Evolutionary conservation across 2,113 vertebrate genomes (phyloP), one percentile per base, ranked within the genome.

Genomic region (Rhynchomys soricoides): DNA sequence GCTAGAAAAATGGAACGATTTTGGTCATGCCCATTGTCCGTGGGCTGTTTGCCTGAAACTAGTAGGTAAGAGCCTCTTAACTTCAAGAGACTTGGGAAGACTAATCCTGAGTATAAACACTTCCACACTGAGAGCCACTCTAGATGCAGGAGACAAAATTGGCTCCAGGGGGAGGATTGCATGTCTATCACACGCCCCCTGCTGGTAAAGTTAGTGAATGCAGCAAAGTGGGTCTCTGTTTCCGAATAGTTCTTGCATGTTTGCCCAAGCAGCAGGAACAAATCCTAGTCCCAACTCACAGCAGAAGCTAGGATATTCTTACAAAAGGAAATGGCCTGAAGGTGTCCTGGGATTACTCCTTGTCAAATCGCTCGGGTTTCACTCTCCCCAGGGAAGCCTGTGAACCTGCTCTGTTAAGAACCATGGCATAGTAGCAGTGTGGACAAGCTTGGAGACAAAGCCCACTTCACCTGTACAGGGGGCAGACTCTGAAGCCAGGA

Each of bases 11-110:
- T 59, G 57, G 91, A 94, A 90, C 21, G 10, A 40, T 94, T 94
- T 17, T 57, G 82, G 66, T 68, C 68, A 77, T 29, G 77, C 55
- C 59, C 73, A 91, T 68, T 77, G 86, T 90, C 82, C 52, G 62
- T 90, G 62, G 45, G 45, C 34, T 90, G 48, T 74, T 75, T 1
- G 3, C 91, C 90, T 92, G 70, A 90, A 95, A 96, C 77, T 4
- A 95, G 70, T 75, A 93, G 50, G 70, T 74, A 92, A 94, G 81
- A 90, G 85, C 57, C 70, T 96, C 78, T 91, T 96, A 97, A 93
- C 37, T 48, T 64, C 29, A 68, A 90, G 48, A 87, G 81, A 78
- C 34, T 75, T 77, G 40, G 55, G 57, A 92, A 94, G 88, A 64
- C 48, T 86, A 91, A 96, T 64, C 11, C 15, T 3, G 34, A 92